phyloP scores from a whole-genome alignment of 2,113 vertebrate genomes.

The Anguilla japonica region DNA sequence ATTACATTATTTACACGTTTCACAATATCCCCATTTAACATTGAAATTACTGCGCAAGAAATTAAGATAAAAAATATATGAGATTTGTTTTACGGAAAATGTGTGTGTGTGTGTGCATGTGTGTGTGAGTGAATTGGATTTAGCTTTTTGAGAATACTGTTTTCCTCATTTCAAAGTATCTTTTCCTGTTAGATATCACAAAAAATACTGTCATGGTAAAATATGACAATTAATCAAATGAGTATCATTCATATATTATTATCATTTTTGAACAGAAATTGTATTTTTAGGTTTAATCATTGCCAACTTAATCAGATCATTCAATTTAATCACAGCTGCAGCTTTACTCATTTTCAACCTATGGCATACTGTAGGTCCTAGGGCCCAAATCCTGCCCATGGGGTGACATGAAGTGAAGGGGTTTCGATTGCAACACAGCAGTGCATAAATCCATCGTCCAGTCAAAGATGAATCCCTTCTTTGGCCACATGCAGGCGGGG shows the following conservation, averaged over 20 bases:
- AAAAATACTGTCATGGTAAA: not conserved
- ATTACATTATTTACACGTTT: not conserved
- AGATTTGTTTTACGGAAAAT: not conserved
- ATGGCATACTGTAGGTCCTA: not conserved
- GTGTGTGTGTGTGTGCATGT: not conserved
- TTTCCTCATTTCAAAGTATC: not conserved
- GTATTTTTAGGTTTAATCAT: no score
- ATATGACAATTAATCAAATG: not conserved
- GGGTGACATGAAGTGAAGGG: not conserved
- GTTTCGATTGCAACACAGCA: not conserved
- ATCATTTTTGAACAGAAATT: not conserved
- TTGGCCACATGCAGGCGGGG: not conserved
- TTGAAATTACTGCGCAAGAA: not conserved
- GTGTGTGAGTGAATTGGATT: not conserved
- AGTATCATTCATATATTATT: not conserved
- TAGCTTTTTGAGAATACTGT: not conserved
- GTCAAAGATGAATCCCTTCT: not conserved
- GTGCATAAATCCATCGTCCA: not conserved
- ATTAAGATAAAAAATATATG: not conserved
- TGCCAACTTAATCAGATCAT: no score
- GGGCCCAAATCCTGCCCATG: not conserved
- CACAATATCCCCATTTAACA: constrained; percentile 8
- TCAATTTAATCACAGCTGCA: not conserved
- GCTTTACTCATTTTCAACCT: not conserved
- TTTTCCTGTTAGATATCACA: not conserved